Base-by-base conservation (phyloP, 2,113 vertebrate genomes). In the Pluvialis apricaria region DNA sequence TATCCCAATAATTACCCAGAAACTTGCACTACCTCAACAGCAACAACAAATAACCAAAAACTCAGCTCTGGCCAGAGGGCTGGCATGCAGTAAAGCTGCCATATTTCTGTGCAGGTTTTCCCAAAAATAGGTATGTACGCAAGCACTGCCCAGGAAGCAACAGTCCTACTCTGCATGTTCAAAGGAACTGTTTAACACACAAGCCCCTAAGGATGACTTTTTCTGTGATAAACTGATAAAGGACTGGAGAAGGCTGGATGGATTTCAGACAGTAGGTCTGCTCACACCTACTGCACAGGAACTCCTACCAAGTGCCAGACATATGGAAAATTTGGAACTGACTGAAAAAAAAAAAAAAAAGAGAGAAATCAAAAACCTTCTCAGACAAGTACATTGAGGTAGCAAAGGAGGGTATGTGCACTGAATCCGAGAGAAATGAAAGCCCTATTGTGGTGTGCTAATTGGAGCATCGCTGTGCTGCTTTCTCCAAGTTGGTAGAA, bases 101-200 rank as follows among this genome's bases (percentile, higher is more conserved):
- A 0, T 2, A 18, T 20, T 92, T 83, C 40, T 54, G 8, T 22
- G 18, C 47, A 72, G 24, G 6, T 72, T 44, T 76, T 32, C 78
- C 52, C 47, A 3, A 58, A 71, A 82, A 72, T 49, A 83, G 70
- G 3, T 4, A 29, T 0, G 2, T 32, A 36, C 3, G 2, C 12
- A 58, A 92, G 42, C 42, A 40, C 36, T 8, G 51, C n/a, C 13
- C 20, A n/a, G 58, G 52, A 68, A 68, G 24, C 32, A 69, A 11
- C 22, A 76, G 47, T 22, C 38, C 31, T 26, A 3, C 51, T 2
- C 7, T 0, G 1, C 7, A 5, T 1, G 1, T 31, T 58, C 52
- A 68, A 51, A 55, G 2, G 5, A 84, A 55, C 3, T 15, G 25
- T 22, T 61, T 32, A 70, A 54, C 34, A 83, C 62, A 44, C 10